These are phyloP conservation scores for Caenorhabditis elegans DNA, from an alignment of 1,140 invertebrate species.

Conservation along the genomic window DNA sequence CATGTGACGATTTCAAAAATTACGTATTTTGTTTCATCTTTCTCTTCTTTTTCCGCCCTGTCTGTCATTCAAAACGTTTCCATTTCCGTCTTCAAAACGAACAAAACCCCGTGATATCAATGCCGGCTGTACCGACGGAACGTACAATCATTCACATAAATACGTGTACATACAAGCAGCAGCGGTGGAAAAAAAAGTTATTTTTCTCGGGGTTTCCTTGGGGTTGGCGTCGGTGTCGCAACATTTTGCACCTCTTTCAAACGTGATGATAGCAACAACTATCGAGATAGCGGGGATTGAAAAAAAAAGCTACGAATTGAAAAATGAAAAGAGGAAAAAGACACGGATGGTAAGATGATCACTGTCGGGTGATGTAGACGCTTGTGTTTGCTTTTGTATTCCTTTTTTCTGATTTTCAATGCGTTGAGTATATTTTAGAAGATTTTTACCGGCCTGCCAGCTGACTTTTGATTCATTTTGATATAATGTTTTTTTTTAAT, in stretches of 20 bases:
- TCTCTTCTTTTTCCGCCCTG: no score
- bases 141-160: neutral
- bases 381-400: neutral
- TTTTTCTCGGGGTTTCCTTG: neutral
- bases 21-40: no score
- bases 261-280: conserved; percentile 26
- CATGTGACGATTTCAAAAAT: no score
- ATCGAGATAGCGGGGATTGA: neutral
- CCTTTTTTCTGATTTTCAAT: no score
- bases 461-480: no score
- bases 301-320: neutral
- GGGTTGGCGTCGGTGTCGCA: neutral
- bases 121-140: neutral
- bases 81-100: no score
- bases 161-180: neutral
- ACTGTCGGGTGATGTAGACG: neutral
- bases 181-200: no score
- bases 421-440: no score
- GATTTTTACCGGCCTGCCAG: no score
- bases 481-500: no score
- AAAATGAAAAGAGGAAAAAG: neutral
- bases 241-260: conserved; percentile 22
- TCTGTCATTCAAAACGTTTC: no score
- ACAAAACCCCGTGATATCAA: no score
- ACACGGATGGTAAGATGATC: neutral